Evolutionary conservation across 2,797 vertebrate genomes (phyloP), one percentile per base, ranked within the genome.

Genomic region (Saxicola maurus): DNA sequence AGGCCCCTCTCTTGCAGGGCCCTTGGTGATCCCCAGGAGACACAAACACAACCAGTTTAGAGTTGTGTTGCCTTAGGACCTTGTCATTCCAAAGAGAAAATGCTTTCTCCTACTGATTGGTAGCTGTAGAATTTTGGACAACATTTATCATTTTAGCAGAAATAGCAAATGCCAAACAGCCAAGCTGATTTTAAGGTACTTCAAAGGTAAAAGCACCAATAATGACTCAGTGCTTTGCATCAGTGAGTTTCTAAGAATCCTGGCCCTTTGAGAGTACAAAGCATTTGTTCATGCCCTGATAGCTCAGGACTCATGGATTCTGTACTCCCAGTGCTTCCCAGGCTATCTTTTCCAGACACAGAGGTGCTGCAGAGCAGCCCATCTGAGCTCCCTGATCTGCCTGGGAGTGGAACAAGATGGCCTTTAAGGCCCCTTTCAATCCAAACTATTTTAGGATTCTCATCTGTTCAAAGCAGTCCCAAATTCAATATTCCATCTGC

Each of bases 41-140:
- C 52, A 46, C 0, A 6, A 45, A 62, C 9, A 21, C 21, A 10
- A 4, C 24, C 52, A 10, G 0, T 28, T 38, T 6, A 57, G 46
- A 2, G 1, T 2, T 2, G 55, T 17, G 11, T 33, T 66, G 17
- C 9, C 71, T 55, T 13, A 71, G 82, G 68, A 55, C 7, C 23
- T 37, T 20, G 40, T 25, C 53, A 20, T 45, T 76, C 56, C 80
- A 56, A 13, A 56, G 45, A 28, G 23, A 42, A 82, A 90, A 92
- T 14, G 31, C 43, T 16, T 79, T 79, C 43, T 81, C 55, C 55
- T 62, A 3, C 51, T 68, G 37, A 56, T 91, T 66, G 68, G 52
- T 8, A 83, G 77, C 80, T 49, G 17, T 24, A 82, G 33, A 67
- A 55, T 37, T 71, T 60, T 10, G 2, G 21, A 46, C 80, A 75